phyloP scores from a whole-genome alignment of 2,888 invertebrate genomes.

The Cryptocheilus praepositus region DNA sequence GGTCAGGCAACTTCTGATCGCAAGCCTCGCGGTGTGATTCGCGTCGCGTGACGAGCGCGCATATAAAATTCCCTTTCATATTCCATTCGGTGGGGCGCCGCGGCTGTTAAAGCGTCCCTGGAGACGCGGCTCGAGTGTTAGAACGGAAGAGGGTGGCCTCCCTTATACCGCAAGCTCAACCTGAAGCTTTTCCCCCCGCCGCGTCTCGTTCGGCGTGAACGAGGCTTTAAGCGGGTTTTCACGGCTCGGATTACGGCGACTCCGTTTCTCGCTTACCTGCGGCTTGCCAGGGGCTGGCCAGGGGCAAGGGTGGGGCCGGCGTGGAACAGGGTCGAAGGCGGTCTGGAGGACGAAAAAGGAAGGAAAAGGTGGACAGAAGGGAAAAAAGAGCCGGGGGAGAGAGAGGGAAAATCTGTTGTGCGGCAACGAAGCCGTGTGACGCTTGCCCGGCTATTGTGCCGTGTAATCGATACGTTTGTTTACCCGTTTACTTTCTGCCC shows the following conservation, averaged over 20 bases:
- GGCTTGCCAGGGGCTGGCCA: neutral
- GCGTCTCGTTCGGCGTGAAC: constrained; percentile 13
- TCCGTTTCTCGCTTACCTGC: constrained; percentile 16
- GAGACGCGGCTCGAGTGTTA: no score
- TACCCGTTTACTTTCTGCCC: constrained; percentile 11
- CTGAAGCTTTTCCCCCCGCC: constrained; percentile 1
- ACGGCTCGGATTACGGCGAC: constrained; percentile 30
- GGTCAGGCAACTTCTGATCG: no score
- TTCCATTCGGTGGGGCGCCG: no score
- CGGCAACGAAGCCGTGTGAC: constrained; percentile 19
- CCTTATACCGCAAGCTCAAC: no score
- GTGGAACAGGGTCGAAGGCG: neutral
- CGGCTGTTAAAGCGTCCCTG: no score
- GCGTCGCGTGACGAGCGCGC: no score
- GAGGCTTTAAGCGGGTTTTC: constrained; percentile 40
- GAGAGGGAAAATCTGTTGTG: constrained; percentile 18
- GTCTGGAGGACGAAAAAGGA: neutral
- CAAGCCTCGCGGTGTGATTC: no score
- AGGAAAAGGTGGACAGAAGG: neutral
- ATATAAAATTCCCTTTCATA: no score
- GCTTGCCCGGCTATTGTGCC: constrained; percentile 23
- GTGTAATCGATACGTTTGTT: constrained; percentile 36
- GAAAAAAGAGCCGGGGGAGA: neutral
- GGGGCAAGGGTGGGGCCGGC: no score
- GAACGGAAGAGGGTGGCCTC: no score